Conservation (phyloP, 2,797 vertebrate genomes). For the Hydrophis major region DNA sequence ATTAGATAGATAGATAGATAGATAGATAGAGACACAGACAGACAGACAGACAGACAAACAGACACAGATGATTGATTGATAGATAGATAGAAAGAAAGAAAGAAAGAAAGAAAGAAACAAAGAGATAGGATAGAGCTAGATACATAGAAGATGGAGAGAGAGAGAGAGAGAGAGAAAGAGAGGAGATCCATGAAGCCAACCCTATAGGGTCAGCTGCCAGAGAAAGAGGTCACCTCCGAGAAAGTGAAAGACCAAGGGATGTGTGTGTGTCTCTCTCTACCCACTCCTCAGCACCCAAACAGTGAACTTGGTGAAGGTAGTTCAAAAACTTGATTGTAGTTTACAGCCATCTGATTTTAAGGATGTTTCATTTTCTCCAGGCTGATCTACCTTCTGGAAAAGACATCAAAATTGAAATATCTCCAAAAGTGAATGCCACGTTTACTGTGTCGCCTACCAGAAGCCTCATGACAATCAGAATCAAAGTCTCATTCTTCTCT, state of each 20-base stretch:
- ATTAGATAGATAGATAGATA: too few species aligned
- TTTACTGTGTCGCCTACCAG: not conserved
- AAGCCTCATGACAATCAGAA: not conserved
- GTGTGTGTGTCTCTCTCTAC: not conserved
- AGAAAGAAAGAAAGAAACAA: too few species aligned
- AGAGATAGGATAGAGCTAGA: too few species aligned
- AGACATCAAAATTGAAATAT: not conserved
- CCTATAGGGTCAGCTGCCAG: too few species aligned
- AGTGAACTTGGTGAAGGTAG: not conserved
- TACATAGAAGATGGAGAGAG: too few species aligned
- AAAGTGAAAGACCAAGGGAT: not conserved
- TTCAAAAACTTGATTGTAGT: not conserved
- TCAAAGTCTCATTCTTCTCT: not conserved
- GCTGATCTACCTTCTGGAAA: not conserved
- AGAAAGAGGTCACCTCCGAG: not conserved
- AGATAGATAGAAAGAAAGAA: too few species aligned
- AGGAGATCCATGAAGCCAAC: too few species aligned
- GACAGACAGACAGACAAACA: too few species aligned
- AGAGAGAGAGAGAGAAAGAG: too few species aligned
- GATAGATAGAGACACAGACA: too few species aligned
- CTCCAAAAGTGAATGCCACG: rapidly evolving
- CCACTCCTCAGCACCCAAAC: not conserved
- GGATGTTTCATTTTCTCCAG: not conserved
- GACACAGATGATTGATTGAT: too few species aligned
- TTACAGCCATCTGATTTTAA: not conserved